phyloP scores from a whole-genome alignment of 2,113 vertebrate genomes.

The human region DNA sequence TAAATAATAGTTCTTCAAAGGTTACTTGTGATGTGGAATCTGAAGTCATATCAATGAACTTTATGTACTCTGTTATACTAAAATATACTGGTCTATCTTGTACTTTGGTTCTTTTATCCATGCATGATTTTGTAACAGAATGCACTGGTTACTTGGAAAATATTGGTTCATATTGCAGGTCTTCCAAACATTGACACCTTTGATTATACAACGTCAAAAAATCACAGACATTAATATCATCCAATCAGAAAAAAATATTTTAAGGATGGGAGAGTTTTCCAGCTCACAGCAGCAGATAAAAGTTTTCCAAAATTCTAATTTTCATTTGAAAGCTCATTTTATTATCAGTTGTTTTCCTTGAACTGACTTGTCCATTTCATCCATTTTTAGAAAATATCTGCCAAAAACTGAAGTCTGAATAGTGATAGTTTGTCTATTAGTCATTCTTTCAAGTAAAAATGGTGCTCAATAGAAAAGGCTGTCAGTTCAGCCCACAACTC shows the following conservation, averaged over 20 bases:
- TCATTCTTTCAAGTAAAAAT: background rate
- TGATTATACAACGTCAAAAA: background rate
- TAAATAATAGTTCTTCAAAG: background rate
- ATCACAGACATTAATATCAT: background rate
- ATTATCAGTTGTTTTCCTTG: background rate
- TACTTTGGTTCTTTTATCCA: background rate
- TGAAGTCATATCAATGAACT: background rate
- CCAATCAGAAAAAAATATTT: slow-evolving; percentile 35
- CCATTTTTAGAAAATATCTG: background rate
- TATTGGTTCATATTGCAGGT: background rate
- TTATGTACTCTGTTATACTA: background rate
- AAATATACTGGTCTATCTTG: background rate
- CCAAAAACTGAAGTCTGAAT: background rate
- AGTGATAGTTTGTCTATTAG: background rate
- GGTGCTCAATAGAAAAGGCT: background rate
- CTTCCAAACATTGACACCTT: background rate
- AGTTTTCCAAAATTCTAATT: slow-evolving; percentile 24
- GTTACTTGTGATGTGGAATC: background rate
- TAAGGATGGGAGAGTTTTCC: background rate
- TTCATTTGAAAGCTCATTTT: slow-evolving; percentile 49
- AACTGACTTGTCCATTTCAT: background rate
- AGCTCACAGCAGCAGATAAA: background rate
- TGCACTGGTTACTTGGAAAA: background rate
- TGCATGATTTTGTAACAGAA: background rate
- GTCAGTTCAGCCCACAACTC: background rate